Base-by-base conservation (phyloP, 1,140 invertebrate genomes). In the Drosophila murphyi region DNA sequence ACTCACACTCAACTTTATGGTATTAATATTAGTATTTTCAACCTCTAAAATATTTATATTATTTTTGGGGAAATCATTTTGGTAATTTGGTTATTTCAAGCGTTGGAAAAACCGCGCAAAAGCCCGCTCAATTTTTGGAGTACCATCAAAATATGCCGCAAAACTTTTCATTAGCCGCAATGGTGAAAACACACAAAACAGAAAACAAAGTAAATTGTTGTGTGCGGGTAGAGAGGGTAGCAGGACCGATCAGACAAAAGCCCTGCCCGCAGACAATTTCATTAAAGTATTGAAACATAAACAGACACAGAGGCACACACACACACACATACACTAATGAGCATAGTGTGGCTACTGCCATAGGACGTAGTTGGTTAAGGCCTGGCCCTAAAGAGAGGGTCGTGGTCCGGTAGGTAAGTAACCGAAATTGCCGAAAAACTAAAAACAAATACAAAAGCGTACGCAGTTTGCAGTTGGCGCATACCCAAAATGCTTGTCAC, bases 231-330 rank as follows among this genome's bases (percentile, higher is more conserved):
- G n/a, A 41, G 2, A 8, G 32, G 10, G 29, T 20, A 20, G 20
- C 20, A 20, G 20, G 20, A 20, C n/a, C 0, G 51, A 57, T 59
- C 62, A 72, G 54, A 41, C 5, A 68, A 51, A 75, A 79, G 65
- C 64, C 35, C 61, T 43, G 62, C 83, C 82, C 83, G 83, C 82
- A 83, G 80, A 83, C 83, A 83, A 88, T 87, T 88, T 87, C 82
- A 87, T 88, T 87, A 83, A 71, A 65, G 77, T 35, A 72, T 56
- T 61, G 39, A 54, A 32, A 4, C 3, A 43, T 37, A 54, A 12
- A 35, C 41, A 60, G 57, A 59, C 60, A 37, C 59, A 73, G 56
- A 68, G 59, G 54, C 65, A 68, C 65, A 59, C 52, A 56, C 41
- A 45, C 10, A 45, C 20, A 32, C 5, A 31, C n/a, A 31, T 57